Evolutionary conservation across 1,140 invertebrate species (phyloP).

Genomic region (Gryllus bimaculatus): DNA sequence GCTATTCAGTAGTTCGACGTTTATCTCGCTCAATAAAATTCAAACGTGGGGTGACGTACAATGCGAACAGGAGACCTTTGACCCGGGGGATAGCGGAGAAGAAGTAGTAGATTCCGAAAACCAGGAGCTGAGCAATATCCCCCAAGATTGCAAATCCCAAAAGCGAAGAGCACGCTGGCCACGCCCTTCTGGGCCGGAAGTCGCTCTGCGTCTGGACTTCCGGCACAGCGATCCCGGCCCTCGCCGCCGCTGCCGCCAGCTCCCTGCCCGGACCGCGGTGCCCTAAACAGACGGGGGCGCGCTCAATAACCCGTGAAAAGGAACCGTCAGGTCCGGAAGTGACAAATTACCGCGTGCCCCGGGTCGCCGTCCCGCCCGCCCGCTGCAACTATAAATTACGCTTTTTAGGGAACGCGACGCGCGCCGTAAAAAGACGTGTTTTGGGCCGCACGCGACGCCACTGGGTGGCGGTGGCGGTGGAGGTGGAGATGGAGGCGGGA

Average conservation of each 20-base stretch:
- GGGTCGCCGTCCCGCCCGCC: no score
- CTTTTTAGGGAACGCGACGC: not conserved
- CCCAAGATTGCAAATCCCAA: no score
- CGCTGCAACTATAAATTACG: not conserved
- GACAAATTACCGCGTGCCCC: not conserved
- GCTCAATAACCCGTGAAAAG: conserved; percentile 3
- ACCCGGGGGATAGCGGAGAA: no score
- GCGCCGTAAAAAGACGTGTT: not conserved
- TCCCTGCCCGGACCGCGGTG: not conserved
- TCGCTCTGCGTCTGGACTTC: not conserved
- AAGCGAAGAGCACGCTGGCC: no score
- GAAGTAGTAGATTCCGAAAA: no score
- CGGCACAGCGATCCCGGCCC: not conserved
- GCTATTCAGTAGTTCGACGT: no score
- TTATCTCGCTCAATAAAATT: no score
- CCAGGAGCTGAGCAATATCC: no score
- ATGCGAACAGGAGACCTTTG: no score
- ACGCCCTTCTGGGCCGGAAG: not conserved
- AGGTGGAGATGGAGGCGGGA: no score
- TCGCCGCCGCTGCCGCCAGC: not conserved
- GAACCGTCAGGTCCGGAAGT: not conserved
- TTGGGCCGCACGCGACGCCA: not conserved
- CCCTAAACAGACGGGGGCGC: not conserved
- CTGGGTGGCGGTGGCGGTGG: no score
- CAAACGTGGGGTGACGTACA: no score